Evolutionary conservation across 2,797 vertebrate species (phyloP).

Genomic region (Trachurus trachurus): DNA sequence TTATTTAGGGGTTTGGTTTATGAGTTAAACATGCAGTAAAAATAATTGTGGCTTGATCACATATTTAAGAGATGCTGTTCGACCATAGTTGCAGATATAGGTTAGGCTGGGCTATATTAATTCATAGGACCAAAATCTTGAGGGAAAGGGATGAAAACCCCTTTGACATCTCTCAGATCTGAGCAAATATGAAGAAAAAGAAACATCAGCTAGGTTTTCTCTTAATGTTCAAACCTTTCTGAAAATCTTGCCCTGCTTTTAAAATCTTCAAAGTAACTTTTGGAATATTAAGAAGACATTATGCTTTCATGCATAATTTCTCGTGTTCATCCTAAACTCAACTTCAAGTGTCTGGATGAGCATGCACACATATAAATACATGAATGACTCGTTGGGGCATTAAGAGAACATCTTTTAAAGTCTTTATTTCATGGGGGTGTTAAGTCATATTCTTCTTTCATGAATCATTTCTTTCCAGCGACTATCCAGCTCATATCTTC

Average conservation of each 20-base stretch:
- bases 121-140: background rate
- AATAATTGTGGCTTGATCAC: background rate
- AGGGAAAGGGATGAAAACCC: slow-evolving; percentile 4
- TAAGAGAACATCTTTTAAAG: slow-evolving; percentile 4
- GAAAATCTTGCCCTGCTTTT: slow-evolving; percentile 32
- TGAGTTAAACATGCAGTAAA: background rate
- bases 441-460: slow-evolving; percentile 42
- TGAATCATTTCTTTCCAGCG: slow-evolving; percentile 23
- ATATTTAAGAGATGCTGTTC: background rate
- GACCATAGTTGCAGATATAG: slow-evolving; percentile 20
- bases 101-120: background rate
- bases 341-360: slow-evolving; percentile 20
- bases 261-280: slow-evolving; percentile 42
- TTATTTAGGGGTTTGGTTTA: background rate
- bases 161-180: slow-evolving; percentile 31
- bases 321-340: slow-evolving; percentile 38
- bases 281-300: slow-evolving; percentile 39
- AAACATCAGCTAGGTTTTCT: slow-evolving; percentile 3
- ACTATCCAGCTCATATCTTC: slow-evolving; percentile 33
- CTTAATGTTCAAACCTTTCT: slow-evolving; percentile 23
- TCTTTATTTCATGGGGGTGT: slow-evolving; percentile 29
- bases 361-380: background rate
- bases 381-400: slow-evolving; percentile 26
- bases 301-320: slow-evolving; percentile 41
- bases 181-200: slow-evolving; percentile 1